Conservation (phyloP, 2,113 vertebrate species). For the Haemorhous mexicanus region DNA sequence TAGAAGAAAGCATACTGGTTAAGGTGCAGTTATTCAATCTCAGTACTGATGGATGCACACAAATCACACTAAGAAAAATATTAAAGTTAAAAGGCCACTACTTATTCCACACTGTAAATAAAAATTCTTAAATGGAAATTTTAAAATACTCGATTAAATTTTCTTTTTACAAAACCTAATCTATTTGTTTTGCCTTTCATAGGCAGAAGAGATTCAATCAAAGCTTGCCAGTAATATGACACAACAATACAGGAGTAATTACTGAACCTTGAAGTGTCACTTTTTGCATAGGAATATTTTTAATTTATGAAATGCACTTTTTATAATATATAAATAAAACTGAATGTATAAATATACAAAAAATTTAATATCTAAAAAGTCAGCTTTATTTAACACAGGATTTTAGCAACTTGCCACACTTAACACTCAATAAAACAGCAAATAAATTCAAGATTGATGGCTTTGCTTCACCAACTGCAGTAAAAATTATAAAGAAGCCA, state of each 20-base stretch:
- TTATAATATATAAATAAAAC: background rate
- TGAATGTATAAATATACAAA: background rate
- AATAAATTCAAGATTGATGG: background rate
- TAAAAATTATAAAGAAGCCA: background rate
- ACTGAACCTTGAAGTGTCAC: background rate
- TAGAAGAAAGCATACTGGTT: background rate
- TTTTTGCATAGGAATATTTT: background rate
- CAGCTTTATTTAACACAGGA: background rate
- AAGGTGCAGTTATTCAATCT: background rate
- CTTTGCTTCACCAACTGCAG: background rate
- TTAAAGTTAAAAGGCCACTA: background rate
- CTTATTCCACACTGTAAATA: background rate
- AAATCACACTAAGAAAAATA: background rate
- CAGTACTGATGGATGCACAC: background rate
- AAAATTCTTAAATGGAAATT: background rate
- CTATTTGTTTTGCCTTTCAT: background rate
- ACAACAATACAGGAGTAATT: background rate
- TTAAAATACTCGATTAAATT: background rate
- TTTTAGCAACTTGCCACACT: background rate
- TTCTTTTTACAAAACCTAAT: background rate
- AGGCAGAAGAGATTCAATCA: background rate
- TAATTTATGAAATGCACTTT: background rate
- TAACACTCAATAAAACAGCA: background rate
- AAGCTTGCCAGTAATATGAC: background rate
- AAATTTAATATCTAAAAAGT: background rate